A percentile compares a stretch with the other conserved stretches of the same genome.
These are phyloP conservation scores for Patella pellucida DNA, from an alignment of 2,888 invertebrate genomes.

Conservation along the genomic window DNA sequence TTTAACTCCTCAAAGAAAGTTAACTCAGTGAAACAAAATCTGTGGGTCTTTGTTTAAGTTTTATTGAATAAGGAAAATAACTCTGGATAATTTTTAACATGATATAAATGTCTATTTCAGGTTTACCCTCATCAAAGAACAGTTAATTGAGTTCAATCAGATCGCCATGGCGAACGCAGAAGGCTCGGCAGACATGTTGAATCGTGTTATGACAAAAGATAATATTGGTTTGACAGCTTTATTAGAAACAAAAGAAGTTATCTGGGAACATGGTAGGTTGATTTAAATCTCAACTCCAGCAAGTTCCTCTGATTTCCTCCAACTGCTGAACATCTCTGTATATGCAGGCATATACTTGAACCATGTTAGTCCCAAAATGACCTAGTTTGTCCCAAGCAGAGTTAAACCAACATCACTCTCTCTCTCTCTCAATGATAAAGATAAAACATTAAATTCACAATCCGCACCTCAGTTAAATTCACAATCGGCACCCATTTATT, in stretches of 20 bases:
- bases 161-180: slow-evolving; percentile 98
- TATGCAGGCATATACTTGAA: no score
- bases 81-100: background rate
- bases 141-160: slow-evolving; percentile 98
- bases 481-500: no score
- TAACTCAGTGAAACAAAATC: background rate
- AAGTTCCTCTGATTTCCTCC: no score
- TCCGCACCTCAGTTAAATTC: no score
- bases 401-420: no score
- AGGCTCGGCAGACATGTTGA: slow-evolving; percentile 97
- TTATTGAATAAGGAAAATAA: background rate
- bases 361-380: no score
- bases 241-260: slow-evolving; percentile 92
- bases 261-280: slow-evolving; percentile 74
- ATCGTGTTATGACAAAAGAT: slow-evolving; percentile 98
- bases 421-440: no score
- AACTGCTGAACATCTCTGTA: no score
- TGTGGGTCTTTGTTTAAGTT: background rate
- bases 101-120: slow-evolving; percentile 73
- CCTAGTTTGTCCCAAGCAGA: no score
- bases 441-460: no score
- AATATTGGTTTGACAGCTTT: slow-evolving; percentile 97
- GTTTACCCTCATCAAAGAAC: slow-evolving; percentile 94
- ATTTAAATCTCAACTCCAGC: background rate
- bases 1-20: no score